Conservation (phyloP, 2,888 invertebrate species). For the Drosophila robusta region DNA sequence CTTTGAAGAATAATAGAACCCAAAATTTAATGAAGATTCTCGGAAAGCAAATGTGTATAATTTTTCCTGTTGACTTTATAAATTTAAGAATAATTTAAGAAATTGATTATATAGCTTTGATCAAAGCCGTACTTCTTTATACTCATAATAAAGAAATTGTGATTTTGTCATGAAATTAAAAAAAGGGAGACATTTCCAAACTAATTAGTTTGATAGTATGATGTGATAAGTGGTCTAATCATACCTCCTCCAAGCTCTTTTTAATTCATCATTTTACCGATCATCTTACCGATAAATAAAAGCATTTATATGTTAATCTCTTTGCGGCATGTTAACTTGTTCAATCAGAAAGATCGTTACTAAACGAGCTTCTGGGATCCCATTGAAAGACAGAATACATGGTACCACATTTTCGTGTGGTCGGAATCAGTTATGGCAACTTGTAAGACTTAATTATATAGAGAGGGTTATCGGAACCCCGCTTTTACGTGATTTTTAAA, state of each 20-base stretch:
- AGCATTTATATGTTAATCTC: constrained; percentile 4
- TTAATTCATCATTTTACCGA: neutral
- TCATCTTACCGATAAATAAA: neutral
- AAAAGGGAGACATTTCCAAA: too few species aligned
- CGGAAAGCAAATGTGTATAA: too few species aligned
- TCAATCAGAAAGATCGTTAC: constrained; percentile 23
- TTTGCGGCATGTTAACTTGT: constrained; percentile 24
- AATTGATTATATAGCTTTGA: too few species aligned
- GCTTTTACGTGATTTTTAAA: constrained; percentile 21
- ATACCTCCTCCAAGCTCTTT: too few species aligned
- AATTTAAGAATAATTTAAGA: too few species aligned
- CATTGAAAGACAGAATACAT: constrained; percentile 47
- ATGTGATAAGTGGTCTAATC: neutral
- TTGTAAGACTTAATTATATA: constrained; percentile 48
- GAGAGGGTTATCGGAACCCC: constrained; percentile 1
- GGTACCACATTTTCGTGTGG: constrained; percentile 41
- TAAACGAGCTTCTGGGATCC: constrained; percentile 15
- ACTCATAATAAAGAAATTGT: too few species aligned
- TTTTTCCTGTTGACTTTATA: too few species aligned
- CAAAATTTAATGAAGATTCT: too few species aligned
- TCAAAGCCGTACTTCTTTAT: too few species aligned
- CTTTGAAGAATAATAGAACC: too few species aligned
- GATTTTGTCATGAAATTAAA: too few species aligned
- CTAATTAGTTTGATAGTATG: too few species aligned
- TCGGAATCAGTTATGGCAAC: constrained; percentile 22